Evolutionary conservation across 2,888 invertebrate genomes (phyloP), one percentile per base, ranked within the genome.

Genomic region (Mamestra brassicae): DNA sequence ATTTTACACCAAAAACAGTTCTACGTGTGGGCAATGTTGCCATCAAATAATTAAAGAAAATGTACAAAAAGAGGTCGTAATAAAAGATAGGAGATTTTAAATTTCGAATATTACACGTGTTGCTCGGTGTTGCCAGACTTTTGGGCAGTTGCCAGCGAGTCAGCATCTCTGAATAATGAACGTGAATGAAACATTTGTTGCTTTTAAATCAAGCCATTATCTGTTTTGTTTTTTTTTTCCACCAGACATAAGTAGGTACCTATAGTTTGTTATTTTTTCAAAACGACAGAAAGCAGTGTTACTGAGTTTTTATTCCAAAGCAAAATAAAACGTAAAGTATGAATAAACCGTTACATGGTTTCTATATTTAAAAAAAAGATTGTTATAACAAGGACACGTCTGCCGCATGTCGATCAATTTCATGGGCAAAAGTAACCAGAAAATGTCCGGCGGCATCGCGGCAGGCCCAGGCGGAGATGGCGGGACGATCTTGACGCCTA

Each of bases 121-220:
- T 60, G 38, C 57, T 52, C 45, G 47, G 54, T 67, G 66, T 68
- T 72, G 64, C 63, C 58, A 78, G 72, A 36, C 26, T 36, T n/a
- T 68, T 73, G 78, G 78, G 78, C 50, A 10, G 36, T 4, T 78
- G 78, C 78, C 78, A 78, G 60, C 67, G 47, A 42, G 57, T 15
- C 36, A 38, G 47, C 38, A 63, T n/a, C 50, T 64, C 67, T 68
- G 45, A 78, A 73, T 73, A 78, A 78, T 68, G 63, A 77, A 78
- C 66, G 54, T 47, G 63, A 71, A 77, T 77, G 38, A 71, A 77
- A 57, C 66, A 71, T 67, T 78, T 71, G 66, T 77, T 77, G 78
- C 66, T 77, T 17, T 71, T 54, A 63, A n/a, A 15, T 71, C 58
- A 60, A n/a, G 34, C 52, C 15, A 42, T 71, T 67, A 47, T 63